Evolutionary conservation across 2,113 vertebrate genomes (phyloP), one percentile per base, ranked within the genome.

Genomic region (Rutilus rutilus): DNA sequence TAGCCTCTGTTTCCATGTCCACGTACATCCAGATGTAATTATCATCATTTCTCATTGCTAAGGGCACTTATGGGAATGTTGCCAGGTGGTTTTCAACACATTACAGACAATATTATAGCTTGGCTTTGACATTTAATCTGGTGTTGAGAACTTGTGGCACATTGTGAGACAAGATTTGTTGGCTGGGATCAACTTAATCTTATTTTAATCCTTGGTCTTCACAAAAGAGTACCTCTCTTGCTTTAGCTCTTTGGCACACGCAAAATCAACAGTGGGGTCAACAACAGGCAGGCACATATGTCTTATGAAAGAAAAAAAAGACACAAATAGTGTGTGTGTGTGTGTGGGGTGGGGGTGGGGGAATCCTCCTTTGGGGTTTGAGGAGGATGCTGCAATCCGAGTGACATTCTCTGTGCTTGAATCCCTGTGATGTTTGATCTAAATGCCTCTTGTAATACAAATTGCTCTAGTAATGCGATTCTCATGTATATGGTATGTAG

Each of bases 41-140:
- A 90, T 91, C 59, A 86, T 67, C 42, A 85, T 85, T 83, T 87
- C 85, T 90, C 86, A 77, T 82, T 86, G 88, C 65, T 27, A 42
- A 73, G 15, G 82, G 50, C 65, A 82, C 79, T 69, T 57, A 73
- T 59, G 82, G 82, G 82, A 83, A 59, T 42, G 42, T 73, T 12
- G 50, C 50, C 50, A 83, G 50, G 57, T 83, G 67, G 47, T 82
- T 50, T 82, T 82, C 64, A 69, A 69, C 80, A 82, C 80, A 82
- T 83, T 73, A 83, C 65, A 57, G 65, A 57, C 50, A 57, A 39
- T 39, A 73, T 83, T 73, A 74, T 83, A 73, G 11, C 50, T 39
- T 57, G 27, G 82, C 50, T 83, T 83, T 73, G 50, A 57, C 33
- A 11, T 83, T 83, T 83, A 73, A 83, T 83, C 81, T 57, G 65